Conservation (phyloP, 1,140 invertebrate genomes). For the Zaprionus africanus region DNA sequence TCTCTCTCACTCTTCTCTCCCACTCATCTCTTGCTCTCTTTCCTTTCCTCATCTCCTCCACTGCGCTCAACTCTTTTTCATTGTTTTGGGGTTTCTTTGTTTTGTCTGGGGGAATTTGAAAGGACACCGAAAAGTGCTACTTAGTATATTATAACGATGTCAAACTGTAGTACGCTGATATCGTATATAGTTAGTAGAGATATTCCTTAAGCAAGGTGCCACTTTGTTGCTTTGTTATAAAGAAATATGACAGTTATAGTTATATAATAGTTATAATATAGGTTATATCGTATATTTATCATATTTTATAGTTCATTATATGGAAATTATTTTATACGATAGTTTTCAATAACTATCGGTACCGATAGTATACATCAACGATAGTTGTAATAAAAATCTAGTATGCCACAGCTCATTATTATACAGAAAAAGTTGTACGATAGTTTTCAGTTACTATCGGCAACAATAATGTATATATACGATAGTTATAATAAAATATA, state of each 20-base stretch:
- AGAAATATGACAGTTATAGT: no score
- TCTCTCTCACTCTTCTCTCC: background rate
- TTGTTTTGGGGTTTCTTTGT: background rate
- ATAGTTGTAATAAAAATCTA: no score
- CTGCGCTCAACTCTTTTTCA: background rate
- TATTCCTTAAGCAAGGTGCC: background rate
- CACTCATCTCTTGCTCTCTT: background rate
- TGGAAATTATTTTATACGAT: no score
- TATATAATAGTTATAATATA: no score
- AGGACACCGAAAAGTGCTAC: background rate
- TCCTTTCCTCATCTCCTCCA: background rate
- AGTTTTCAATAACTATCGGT: no score
- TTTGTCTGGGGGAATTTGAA: background rate
- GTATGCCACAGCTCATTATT: no score
- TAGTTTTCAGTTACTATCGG: no score
- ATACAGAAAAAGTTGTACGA: no score
- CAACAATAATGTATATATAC: no score
- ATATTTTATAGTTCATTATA: background rate
- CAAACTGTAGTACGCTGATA: background rate
- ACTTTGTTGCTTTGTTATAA: no score
- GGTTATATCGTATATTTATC: background rate
- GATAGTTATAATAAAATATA: no score
- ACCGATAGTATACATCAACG: no score
- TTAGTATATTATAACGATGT: conserved; percentile 12
- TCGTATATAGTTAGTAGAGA: background rate